These are phyloP conservation scores for Hassar affinis DNA, from an alignment of 2,113 vertebrate species.

Conservation along the genomic window DNA sequence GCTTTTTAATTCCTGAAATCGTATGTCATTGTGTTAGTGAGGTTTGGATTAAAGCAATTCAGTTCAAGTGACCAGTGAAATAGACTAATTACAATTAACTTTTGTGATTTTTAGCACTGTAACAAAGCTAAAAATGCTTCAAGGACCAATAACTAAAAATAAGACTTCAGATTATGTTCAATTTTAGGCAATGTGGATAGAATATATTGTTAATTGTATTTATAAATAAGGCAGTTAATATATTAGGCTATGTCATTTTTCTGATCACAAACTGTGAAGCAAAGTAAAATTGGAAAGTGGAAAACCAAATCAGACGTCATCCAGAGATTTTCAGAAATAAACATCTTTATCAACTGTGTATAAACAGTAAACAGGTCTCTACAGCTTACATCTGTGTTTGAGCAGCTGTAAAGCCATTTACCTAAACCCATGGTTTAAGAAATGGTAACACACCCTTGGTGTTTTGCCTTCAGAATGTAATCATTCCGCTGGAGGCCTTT, in stretches of 20 bases:
- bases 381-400: slow-evolving; percentile 66
- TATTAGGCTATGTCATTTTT: not conserved
- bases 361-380: slow-evolving; percentile 50
- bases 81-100: not conserved
- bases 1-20: not conserved
- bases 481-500: slow-evolving; percentile 6
- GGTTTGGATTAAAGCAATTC: not conserved
- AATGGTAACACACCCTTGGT: slow-evolving; percentile 52
- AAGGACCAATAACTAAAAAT: not conserved
- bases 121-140: not conserved
- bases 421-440: slow-evolving; percentile 34
- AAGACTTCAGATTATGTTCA: not conserved
- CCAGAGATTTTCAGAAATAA: not conserved
- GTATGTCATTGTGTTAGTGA: not conserved
- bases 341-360: slow-evolving; percentile 33
- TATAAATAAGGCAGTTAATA: not conserved
- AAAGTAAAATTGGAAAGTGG: not conserved
- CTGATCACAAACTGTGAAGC: not conserved
- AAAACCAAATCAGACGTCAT: not conserved
- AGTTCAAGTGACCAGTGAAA: not conserved
- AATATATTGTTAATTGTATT: not conserved
- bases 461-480: slow-evolving; percentile 40
- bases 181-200: not conserved
- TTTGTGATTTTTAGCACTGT: not conserved
- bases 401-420: slow-evolving; percentile 64